A percentile compares a stretch with the other conserved stretches of the same genome.
phyloP scores from a whole-genome alignment of 2,888 invertebrate genomes.

The Agrochola circellaris region DNA sequence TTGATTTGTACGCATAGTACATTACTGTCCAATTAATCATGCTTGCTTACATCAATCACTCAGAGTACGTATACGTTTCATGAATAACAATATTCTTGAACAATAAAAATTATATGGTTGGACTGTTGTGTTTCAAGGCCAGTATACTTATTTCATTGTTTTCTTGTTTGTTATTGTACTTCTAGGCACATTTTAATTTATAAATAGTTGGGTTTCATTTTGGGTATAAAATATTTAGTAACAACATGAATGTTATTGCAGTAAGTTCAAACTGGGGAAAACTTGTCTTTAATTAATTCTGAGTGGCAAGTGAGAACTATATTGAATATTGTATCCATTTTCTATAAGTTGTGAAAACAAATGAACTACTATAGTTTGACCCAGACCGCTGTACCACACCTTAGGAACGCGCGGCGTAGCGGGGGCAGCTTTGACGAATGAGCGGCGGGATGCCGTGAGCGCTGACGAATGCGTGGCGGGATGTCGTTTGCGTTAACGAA shows the following conservation, averaged over 20 bases:
- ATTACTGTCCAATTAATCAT: neutral
- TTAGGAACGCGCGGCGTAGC: too few species aligned
- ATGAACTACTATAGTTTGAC: neutral
- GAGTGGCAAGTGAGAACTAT: neutral
- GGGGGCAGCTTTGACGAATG: too few species aligned
- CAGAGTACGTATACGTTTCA: neutral
- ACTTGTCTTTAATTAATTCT: neutral
- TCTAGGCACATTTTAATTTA: neutral
- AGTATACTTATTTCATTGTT: neutral
- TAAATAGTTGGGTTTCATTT: neutral
- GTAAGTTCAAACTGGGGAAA: neutral
- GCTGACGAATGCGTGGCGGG: too few species aligned
- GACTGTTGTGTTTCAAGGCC: neutral
- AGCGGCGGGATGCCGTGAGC: too few species aligned
- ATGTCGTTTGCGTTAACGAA: too few species aligned
- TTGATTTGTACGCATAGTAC: conserved; percentile 7
- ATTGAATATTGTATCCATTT: neutral
- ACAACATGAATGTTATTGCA: neutral
- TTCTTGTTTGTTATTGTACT: too few species aligned
- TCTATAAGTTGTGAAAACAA: too few species aligned
- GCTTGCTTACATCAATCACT: conserved; percentile 13
- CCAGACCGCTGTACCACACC: too few species aligned
- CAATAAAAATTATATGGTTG: neutral
- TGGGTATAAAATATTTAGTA: neutral
- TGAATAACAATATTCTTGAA: conserved; percentile 11